Conservation (phyloP, 2,888 invertebrate species). For the Orgyia antiqua region DNA sequence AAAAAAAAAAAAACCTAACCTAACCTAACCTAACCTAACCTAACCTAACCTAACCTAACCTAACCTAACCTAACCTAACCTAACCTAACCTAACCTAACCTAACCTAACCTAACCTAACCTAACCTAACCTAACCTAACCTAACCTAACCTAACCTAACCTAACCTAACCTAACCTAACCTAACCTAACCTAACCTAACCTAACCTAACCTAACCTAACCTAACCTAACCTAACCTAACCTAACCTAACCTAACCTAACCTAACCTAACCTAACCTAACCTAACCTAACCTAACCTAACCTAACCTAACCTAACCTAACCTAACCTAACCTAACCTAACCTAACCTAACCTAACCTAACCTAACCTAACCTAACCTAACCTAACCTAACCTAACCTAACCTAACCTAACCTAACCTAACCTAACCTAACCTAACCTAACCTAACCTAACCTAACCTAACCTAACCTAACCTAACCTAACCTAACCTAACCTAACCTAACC, state of each 20-base stretch:
- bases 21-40: background rate
- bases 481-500: slow-evolving; percentile 4
- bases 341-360: too few relatives aligned
- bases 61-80: background rate
- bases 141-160: background rate
- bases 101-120: background rate
- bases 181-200: too few relatives aligned
- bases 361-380: too few relatives aligned
- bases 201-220: too few relatives aligned
- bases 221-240: too few relatives aligned
- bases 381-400: slow-evolving; percentile 1
- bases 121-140: background rate
- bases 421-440: slow-evolving; percentile 5
- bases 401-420: slow-evolving; percentile 2
- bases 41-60: background rate
- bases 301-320: too few relatives aligned
- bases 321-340: too few relatives aligned
- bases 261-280: too few relatives aligned
- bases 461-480: slow-evolving; percentile 6
- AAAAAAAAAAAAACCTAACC: too few relatives aligned
- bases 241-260: too few relatives aligned
- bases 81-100: background rate
- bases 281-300: too few relatives aligned
- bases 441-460: slow-evolving; percentile 7
- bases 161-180: background rate